These are phyloP conservation scores for Melitaea cinxia DNA, from an alignment of 1,140 invertebrate genomes.

Conservation along the genomic window DNA sequence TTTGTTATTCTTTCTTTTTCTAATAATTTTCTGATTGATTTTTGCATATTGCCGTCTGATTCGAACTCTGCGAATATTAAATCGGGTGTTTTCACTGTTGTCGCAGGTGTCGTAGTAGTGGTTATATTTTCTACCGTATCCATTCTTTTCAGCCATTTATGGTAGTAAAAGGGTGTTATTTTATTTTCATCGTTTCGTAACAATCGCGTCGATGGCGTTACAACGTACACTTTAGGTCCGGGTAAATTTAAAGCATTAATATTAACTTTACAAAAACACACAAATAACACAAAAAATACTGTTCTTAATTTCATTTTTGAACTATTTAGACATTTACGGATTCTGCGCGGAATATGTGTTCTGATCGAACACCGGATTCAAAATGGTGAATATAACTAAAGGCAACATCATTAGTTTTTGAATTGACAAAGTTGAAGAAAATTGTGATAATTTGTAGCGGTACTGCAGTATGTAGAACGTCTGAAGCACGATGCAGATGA, in stretches of 20 bases:
- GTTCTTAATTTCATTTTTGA: constrained; percentile 54
- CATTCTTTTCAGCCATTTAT: constrained; percentile 73
- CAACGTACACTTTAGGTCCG: constrained; percentile 68
- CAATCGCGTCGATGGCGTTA: constrained; percentile 62
- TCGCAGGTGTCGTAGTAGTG: constrained; percentile 47
- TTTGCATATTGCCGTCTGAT: constrained; percentile 59
- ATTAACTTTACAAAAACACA: constrained; percentile 45
- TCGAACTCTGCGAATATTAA: constrained; percentile 77
- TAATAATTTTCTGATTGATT: constrained; percentile 68
- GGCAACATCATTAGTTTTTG: constrained; percentile 46
- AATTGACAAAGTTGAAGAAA: constrained; percentile 60
- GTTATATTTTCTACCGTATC: constrained; percentile 51
- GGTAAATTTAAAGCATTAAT: constrained; percentile 54
- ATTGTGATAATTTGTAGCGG: constrained; percentile 78
- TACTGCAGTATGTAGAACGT: constrained; percentile 67
- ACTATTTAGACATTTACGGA: constrained; percentile 41
- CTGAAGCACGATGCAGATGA: constrained; percentile 62
- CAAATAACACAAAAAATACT: constrained; percentile 44
- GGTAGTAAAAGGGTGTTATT: constrained; percentile 70
- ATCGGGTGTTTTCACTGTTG: constrained; percentile 62
- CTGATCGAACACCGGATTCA: constrained; percentile 49
- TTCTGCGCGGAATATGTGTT: constrained; percentile 45
- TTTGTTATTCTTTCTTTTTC: constrained; percentile 63
- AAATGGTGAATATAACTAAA: constrained; percentile 56
- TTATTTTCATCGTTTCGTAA: constrained; percentile 52